phyloP scores from a whole-genome alignment of 2,797 vertebrate genomes.

The Rhinophrynus dorsalis region DNA sequence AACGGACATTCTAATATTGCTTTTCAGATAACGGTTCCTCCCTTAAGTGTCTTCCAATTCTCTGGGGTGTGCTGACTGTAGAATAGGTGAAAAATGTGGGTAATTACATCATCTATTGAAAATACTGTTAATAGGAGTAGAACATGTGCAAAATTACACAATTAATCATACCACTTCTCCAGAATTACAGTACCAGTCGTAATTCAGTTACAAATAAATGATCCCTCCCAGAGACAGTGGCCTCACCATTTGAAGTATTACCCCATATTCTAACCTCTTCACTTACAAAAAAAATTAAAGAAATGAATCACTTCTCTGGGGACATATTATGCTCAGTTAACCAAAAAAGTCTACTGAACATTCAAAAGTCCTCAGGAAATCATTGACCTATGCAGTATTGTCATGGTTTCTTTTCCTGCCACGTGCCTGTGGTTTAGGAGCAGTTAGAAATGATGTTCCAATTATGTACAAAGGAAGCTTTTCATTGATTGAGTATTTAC shows the following conservation, averaged over 20 bases:
- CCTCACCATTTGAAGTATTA: constrained; percentile 11
- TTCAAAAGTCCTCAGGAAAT: constrained; percentile 24
- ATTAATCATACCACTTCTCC: constrained; percentile 28
- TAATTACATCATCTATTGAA: constrained; percentile 36
- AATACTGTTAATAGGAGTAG: constrained; percentile 12
- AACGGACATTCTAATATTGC: not conserved
- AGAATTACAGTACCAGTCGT: constrained; percentile 8
- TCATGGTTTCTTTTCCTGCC: not conserved
- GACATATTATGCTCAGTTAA: constrained; percentile 34
- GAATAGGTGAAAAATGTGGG: constrained; percentile 31
- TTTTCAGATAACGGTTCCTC: constrained; percentile 2
- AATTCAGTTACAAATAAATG: constrained; percentile 33
- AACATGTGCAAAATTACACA: constrained; percentile 24
- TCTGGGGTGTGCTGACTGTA: constrained; percentile 8
- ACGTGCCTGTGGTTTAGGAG: not conserved
- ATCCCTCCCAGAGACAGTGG: not conserved
- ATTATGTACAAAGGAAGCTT: constrained; percentile 23
- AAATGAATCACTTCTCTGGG: constrained; percentile 41
- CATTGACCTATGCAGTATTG: constrained; percentile 36
- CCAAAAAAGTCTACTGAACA: not conserved
- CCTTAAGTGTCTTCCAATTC: constrained; percentile 1
- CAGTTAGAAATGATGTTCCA: constrained; percentile 36
- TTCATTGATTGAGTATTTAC: constrained; percentile 23
- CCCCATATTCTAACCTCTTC: constrained; percentile 21
- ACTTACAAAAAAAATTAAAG: constrained; percentile 36